phyloP scores from a whole-genome alignment of 37 sponge, comb jelly and placozoan species.

The Ianthella basta region DNA sequence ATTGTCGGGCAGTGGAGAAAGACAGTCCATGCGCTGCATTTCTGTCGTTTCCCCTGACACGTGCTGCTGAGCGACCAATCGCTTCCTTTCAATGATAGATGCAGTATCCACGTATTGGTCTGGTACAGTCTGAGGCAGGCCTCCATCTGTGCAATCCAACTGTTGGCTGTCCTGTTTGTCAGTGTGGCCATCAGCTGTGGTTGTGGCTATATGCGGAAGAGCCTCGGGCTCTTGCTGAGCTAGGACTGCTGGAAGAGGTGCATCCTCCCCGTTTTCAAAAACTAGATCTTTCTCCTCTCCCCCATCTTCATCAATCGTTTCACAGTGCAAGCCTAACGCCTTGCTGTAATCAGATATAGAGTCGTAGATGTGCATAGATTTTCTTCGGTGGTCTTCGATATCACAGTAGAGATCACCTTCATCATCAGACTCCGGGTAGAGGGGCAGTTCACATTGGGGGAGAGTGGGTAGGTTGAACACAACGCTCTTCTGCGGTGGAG shows the following conservation, averaged over 20 bases:
- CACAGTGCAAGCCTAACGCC: background rate
- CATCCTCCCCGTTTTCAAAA: background rate
- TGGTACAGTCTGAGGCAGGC: background rate
- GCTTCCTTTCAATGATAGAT: no score
- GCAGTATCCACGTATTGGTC: no score
- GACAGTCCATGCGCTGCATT: no score
- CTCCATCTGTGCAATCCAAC: background rate
- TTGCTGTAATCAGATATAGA: background rate
- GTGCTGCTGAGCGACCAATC: no score
- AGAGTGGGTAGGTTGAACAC: no score
- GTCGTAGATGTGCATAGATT: background rate
- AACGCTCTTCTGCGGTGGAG: no score
- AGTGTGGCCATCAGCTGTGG: slow-evolving; percentile 19
- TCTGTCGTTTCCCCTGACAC: no score
- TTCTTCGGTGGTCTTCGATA: background rate
- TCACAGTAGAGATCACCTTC: slow-evolving; percentile 24
- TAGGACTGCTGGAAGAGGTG: background rate
- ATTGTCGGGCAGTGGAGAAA: no score
- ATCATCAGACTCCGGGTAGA: background rate
- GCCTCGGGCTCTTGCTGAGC: background rate
- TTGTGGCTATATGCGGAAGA: background rate
- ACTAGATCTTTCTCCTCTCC: background rate
- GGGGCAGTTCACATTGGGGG: background rate
- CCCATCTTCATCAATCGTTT: background rate
- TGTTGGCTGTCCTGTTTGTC: background rate